Evolutionary conservation across 2,797 vertebrate genomes (phyloP).

Genomic region (Spinibarbus caldwelli): DNA sequence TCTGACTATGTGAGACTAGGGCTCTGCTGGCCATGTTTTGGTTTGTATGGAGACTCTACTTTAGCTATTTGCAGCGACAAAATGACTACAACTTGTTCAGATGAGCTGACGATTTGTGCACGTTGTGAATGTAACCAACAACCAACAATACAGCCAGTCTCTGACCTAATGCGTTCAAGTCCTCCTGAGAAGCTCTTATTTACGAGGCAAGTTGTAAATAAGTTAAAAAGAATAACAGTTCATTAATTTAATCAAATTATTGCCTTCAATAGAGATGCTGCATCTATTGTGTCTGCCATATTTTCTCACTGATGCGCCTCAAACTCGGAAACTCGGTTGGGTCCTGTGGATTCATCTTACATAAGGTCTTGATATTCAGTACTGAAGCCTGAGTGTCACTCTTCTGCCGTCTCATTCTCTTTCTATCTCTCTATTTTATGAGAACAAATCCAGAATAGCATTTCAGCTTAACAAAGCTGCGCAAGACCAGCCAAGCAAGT

Average conservation of each 20-base stretch:
- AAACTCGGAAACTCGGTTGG: not conserved
- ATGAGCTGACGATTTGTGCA: not conserved
- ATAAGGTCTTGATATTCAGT: not conserved
- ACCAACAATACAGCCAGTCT: not conserved
- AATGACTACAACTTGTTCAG: not conserved
- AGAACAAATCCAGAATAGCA: conserved; percentile 4
- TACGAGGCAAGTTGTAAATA: not conserved
- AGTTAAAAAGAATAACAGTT: not conserved
- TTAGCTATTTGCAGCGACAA: not conserved
- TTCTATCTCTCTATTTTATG: conserved; percentile 15
- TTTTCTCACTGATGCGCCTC: not conserved
- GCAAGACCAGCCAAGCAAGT: not conserved
- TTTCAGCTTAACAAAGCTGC: not conserved
- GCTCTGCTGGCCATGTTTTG: not conserved
- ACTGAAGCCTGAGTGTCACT: not conserved
- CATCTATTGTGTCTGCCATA: not conserved
- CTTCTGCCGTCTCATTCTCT: not conserved
- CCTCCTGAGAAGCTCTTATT: not conserved
- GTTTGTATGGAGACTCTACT: not conserved
- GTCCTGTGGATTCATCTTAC: not conserved
- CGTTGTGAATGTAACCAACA: not conserved
- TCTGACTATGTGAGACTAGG: not conserved
- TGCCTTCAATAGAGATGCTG: not conserved
- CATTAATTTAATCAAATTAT: not conserved
- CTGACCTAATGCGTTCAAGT: not conserved